phyloP scores from a whole-genome alignment of 2,113 vertebrate genomes.

The Megaptera novaeangliae region DNA sequence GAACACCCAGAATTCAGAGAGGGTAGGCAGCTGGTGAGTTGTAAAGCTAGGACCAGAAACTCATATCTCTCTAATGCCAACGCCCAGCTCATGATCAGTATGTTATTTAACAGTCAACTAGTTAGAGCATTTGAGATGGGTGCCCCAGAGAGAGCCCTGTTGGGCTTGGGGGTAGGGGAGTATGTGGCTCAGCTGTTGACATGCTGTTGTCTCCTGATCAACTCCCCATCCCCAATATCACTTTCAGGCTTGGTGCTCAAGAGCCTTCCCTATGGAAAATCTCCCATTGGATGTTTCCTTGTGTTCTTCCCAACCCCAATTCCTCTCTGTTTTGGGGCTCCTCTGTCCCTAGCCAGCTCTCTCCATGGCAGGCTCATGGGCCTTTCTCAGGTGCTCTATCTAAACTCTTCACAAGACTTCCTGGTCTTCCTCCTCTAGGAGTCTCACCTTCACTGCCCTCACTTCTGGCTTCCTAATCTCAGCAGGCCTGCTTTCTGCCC shows the following conservation, averaged over 20 bases:
- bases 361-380: neutral
- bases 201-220: neutral
- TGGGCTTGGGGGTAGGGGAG: neutral
- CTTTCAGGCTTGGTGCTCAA: neutral
- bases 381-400: neutral
- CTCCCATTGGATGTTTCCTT: neutral
- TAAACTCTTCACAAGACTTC: neutral
- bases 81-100: neutral
- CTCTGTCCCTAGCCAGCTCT: neutral
- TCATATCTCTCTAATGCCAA: neutral
- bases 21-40: neutral
- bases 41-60: neutral
- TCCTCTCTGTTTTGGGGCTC: neutral
- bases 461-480: neutral
- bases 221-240: neutral
- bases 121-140: neutral
- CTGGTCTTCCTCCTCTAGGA: neutral
- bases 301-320: neutral
- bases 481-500: neutral
- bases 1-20: neutral
- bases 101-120: neutral
- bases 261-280: neutral
- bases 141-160: neutral
- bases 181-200: neutral
- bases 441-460: neutral